A percentile compares a stretch with the other conserved stretches of the same genome.
Conservation (phyloP, 1,140 invertebrate genomes). For the Leptestheria dahalacensis region DNA sequence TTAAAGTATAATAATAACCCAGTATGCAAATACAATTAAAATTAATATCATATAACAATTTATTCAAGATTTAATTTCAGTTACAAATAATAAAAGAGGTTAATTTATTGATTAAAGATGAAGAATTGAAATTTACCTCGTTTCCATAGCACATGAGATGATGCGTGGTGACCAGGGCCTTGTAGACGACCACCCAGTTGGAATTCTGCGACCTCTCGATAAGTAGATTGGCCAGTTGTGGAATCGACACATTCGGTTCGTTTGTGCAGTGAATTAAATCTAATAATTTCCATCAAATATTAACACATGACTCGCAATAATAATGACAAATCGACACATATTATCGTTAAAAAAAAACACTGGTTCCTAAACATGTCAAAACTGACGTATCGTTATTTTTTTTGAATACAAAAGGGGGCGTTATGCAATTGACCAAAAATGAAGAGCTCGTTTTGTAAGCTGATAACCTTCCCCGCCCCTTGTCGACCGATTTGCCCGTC, state of each 20-base stretch:
- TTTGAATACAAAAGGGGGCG: neutral
- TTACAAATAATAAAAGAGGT: neutral
- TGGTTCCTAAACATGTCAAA: too few relatives aligned
- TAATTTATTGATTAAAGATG: neutral
- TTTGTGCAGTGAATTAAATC: constrained; percentile 98
- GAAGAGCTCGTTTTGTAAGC: neutral
- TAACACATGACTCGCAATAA: neutral
- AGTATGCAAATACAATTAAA: too few relatives aligned
- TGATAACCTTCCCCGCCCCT: neutral
- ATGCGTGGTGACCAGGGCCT: constrained; percentile 94
- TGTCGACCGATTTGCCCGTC: neutral
- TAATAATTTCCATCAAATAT: constrained; percentile 32
- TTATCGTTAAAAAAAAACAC: neutral
- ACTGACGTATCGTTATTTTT: too few relatives aligned
- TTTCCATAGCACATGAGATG: constrained; percentile 99
- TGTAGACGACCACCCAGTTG: constrained; percentile 98
- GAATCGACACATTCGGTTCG: constrained; percentile 98
- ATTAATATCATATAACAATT: too few relatives aligned
- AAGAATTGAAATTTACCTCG: constrained; percentile 53
- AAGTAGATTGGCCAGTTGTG: constrained; percentile 91
- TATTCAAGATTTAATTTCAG: neutral
- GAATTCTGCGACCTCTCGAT: constrained; percentile 94
- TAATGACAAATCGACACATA: neutral
- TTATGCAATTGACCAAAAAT: too few relatives aligned
- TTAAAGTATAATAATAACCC: too few relatives aligned